These are phyloP conservation scores for Episyrphus balteatus DNA, from an alignment of 1,140 invertebrate species.

Conservation along the genomic window DNA sequence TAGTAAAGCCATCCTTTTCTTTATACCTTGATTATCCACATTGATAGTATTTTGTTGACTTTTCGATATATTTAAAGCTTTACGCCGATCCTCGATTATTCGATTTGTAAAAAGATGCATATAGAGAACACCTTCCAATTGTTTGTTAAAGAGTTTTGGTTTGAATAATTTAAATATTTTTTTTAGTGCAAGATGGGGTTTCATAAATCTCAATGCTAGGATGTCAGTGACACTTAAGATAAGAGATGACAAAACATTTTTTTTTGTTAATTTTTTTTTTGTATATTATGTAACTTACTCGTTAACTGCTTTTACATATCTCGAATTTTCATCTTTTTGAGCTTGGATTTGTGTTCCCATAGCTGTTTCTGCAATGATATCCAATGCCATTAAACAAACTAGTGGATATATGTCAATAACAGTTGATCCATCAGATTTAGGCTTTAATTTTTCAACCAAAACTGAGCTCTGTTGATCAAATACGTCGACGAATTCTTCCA, in stretches of 20 bases:
- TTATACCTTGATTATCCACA: conserved; percentile 15
- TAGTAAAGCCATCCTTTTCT: conserved; percentile 50
- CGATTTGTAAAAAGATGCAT: conserved; percentile 26
- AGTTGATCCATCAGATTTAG: conserved; percentile 37
- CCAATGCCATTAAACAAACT: conserved; percentile 32
- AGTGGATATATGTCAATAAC: conserved; percentile 19
- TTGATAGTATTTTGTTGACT: background rate
- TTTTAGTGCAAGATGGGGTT: conserved; percentile 24
- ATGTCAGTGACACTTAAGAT: conserved; percentile 19
- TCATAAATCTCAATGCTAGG: conserved; percentile 17
- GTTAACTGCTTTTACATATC: conserved; percentile 60
- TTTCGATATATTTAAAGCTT: background rate
- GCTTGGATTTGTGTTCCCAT: conserved; percentile 70
- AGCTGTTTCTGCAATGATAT: conserved; percentile 54
- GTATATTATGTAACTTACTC: conserved; percentile 34
- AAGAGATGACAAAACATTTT: background rate
- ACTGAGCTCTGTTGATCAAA: conserved; percentile 62
- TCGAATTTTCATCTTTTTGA: conserved; percentile 52
- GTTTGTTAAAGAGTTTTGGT: conserved; percentile 21
- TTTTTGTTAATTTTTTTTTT: background rate
- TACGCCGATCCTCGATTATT: conserved; percentile 19
- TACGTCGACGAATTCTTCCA: conserved; percentile 62
- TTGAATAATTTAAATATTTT: conserved; percentile 15
- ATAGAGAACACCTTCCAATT: conserved; percentile 16
- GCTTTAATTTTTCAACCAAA: conserved; percentile 49